Evolutionary conservation across 1,140 invertebrate genomes (phyloP).

Genomic region (Neomicropteryx cornuta): DNA sequence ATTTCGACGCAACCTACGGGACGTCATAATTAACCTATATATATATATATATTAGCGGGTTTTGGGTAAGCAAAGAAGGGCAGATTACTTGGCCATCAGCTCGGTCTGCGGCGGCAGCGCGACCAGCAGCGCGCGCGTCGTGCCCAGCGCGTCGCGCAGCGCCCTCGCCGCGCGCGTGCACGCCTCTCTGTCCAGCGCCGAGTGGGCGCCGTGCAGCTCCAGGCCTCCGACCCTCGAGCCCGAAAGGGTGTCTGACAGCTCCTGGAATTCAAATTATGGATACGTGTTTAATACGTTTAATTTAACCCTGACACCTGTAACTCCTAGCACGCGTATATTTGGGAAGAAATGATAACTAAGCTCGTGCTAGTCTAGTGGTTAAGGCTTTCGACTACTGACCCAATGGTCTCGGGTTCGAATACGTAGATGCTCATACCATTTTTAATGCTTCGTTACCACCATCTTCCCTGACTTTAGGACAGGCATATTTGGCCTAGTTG

Average conservation of each 20-base stretch:
- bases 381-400: neutral
- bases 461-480: no score
- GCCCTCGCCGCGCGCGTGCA: conserved; percentile 46
- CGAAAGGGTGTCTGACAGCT: conserved; percentile 35
- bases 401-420: conserved; percentile 2
- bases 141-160: conserved; percentile 39
- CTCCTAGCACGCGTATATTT: neutral
- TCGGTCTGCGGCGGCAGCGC: conserved; percentile 49
- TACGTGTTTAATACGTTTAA: neutral
- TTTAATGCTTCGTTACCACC: no score
- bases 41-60: conserved; percentile 11
- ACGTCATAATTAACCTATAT: neutral
- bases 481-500: no score
- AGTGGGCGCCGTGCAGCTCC: conserved; percentile 47
- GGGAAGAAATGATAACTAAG: neutral
- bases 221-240: conserved; percentile 49
- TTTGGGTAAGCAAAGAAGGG: conserved; percentile 48
- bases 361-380: neutral
- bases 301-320: neutral
- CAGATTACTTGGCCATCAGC: conserved; percentile 56
- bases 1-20: neutral
- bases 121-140: conserved; percentile 44
- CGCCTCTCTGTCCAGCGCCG: conserved; percentile 41
- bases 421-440: no score
- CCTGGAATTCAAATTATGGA: conserved; percentile 25